Evolutionary conservation across 2,888 invertebrate genomes (phyloP).

Genomic region (Augochlorella aurata): DNA sequence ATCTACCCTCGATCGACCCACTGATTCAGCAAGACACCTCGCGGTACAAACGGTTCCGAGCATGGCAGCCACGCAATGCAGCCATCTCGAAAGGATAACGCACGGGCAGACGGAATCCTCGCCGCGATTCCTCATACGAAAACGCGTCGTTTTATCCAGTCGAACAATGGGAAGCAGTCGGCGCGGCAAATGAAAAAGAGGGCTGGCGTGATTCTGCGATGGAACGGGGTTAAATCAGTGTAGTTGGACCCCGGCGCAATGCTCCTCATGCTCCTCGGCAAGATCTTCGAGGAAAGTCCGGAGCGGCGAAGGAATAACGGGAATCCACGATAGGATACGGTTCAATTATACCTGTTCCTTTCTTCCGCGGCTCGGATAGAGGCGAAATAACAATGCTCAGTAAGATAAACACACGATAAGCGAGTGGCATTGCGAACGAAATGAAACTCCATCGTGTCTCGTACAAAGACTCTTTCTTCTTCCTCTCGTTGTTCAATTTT

Average conservation of each 20-base stretch:
- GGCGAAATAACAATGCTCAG: conserved; percentile 76
- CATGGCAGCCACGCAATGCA: conserved; percentile 8
- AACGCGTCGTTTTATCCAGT: conserved; percentile 60
- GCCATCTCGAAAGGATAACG: conserved; percentile 41
- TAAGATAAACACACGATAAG: conserved; percentile 78
- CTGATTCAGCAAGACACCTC: too few relatives aligned
- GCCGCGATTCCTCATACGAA: conserved; percentile 19
- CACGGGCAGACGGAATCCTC: background rate
- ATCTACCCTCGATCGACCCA: too few relatives aligned
- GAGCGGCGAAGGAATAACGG: conserved; percentile 58
- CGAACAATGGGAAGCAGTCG: conserved; percentile 50
- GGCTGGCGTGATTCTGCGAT: background rate
- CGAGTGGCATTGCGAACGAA: conserved; percentile 68
- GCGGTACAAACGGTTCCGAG: conserved; percentile 4
- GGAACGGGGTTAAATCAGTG: conserved; percentile 17
- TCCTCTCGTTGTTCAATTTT: conserved; percentile 8
- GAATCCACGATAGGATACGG: conserved; percentile 70
- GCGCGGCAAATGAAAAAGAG: conserved; percentile 19
- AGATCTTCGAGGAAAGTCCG: conserved; percentile 44
- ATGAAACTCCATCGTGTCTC: conserved; percentile 71
- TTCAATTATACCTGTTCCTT: conserved; percentile 76
- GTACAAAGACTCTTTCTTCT: conserved; percentile 25
- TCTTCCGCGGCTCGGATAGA: conserved; percentile 53
- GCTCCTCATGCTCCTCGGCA: conserved; percentile 13
- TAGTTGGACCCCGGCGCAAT: conserved; percentile 30